phyloP scores from a whole-genome alignment of 1,140 invertebrate genomes.

The Pseudomyrmex cubaensis region DNA sequence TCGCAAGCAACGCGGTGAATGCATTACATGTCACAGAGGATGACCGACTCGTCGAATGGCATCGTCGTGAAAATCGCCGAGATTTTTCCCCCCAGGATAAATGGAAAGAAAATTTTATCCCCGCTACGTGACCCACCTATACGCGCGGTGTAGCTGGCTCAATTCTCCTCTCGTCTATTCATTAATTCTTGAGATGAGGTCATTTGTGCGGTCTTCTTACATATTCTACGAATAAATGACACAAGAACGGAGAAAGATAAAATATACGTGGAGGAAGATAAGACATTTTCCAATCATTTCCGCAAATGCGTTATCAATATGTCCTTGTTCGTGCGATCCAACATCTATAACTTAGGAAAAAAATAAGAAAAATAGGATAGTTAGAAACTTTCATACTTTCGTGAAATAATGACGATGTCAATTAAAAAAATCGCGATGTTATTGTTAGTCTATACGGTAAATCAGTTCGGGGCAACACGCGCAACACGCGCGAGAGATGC shows the following conservation, averaged over 20 bases:
- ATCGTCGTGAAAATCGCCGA: constrained; percentile 2
- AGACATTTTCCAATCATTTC: constrained; percentile 3
- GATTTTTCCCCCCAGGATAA: constrained; percentile 25
- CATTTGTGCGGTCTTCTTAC: constrained; percentile 48
- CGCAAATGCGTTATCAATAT: neutral
- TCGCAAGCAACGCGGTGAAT: constrained; percentile 48
- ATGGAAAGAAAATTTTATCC: constrained; percentile 41
- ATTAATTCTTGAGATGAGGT: constrained; percentile 39
- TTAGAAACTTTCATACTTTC: constrained; percentile 1
- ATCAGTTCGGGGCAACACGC: neutral
- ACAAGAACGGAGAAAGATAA: neutral
- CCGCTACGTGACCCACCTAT: constrained; percentile 17
- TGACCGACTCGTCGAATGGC: constrained; percentile 43
- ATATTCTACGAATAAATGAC: constrained; percentile 42
- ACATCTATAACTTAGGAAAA: no score
- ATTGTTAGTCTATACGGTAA: constrained; percentile 10
- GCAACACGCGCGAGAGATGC: neutral
- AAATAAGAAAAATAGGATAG: no score
- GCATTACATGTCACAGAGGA: constrained; percentile 57
- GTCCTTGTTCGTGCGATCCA: constrained; percentile 21
- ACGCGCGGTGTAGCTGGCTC: neutral
- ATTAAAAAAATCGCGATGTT: constrained; percentile 32
- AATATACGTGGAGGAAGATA: neutral
- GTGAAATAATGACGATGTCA: constrained; percentile 42
- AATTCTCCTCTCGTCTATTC: constrained; percentile 35